Base-by-base conservation (phyloP, 1,140 invertebrate genomes). In the Pseudomyrmex concolor region DNA sequence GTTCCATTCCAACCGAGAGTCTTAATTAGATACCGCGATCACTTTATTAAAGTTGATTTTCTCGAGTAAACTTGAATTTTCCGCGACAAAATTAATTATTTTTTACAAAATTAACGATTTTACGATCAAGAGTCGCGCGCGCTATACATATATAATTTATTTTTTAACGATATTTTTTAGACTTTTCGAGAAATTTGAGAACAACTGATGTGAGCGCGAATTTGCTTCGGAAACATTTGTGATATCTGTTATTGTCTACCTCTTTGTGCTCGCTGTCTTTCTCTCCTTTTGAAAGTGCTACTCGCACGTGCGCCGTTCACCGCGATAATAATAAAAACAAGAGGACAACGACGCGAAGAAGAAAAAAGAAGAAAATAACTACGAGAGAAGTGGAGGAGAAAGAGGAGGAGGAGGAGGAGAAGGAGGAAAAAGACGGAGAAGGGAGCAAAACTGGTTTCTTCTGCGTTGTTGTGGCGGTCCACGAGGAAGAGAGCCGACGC, bases 251-350 rank as follows among this genome's bases (percentile, higher is more conserved):
- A 60, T 60, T 80, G 76, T 71, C 45, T 50, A 34, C 45, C 67
- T 64, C 72, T 68, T 72, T 60, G 62, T 68, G 43, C 50, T 63
- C 77, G 62, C 7, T 5, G 84, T 60, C 57, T 74, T 70, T 88
- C 55, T 77, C 81, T 81, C 81, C 89, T 89, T 86, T 72, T 84
- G 55, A 70, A 89, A 67, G 86, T 87, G 82, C 85, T 76, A 85
- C 85, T 88, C 91, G 91, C 91, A 92, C 91, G 91, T 92, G 92
- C 91, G 91, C 89, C 78, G 78, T 77, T 88, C 87, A 89, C 84
- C 85, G 45, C 71, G 67, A 55, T 64, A 59, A 68, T 73, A 73
- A 83, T 67, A 73, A 84, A 82, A 89, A 83, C 66, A 86, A 87
- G 85, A 92, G 83, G 84, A 89, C 78, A 80, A 84, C 85, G 71